These are phyloP conservation scores for Dichetophora obliterata DNA, from an alignment of 2,888 invertebrate species.

Conservation along the genomic window DNA sequence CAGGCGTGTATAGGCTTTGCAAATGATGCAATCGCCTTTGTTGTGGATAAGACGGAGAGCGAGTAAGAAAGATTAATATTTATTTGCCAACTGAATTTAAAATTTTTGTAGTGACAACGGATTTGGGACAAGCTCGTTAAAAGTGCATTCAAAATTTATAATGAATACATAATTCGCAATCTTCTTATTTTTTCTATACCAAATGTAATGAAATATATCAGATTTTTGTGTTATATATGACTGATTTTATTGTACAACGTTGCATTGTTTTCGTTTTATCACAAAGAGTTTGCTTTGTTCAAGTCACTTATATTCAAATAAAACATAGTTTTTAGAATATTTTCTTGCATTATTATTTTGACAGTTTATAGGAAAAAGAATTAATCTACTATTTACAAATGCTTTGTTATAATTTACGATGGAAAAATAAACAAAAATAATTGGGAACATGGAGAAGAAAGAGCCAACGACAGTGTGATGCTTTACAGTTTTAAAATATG, in stretches of 20 bases:
- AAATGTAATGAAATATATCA: background rate
- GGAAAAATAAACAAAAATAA: no score
- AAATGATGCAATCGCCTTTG: no score
- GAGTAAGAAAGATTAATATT: no score
- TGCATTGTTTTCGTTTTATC: constrained; percentile 11
- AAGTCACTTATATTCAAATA: constrained; percentile 3
- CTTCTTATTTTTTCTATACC: no score
- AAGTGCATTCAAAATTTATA: no score
- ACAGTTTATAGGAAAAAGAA: constrained; percentile 6
- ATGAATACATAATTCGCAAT: no score
- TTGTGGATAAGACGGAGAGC: no score
- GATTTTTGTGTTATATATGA: background rate
- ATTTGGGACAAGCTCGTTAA: no score
- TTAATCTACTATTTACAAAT: constrained; percentile 61
- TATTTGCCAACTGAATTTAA: no score
- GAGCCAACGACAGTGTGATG: no score
- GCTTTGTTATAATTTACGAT: background rate
- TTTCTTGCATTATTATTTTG: constrained; percentile 13
- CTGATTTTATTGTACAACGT: constrained; percentile 19
- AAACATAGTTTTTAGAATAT: background rate
- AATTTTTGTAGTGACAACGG: no score
- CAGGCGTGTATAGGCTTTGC: no score
- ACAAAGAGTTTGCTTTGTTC: background rate
- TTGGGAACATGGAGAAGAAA: background rate
- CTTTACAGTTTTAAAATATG: constrained; percentile 8